Percentiles rank a stretch among this genome's conserved stretches.
phyloP scores from a whole-genome alignment of 1,140 invertebrate genomes.

The Drosophila jambulina region DNA sequence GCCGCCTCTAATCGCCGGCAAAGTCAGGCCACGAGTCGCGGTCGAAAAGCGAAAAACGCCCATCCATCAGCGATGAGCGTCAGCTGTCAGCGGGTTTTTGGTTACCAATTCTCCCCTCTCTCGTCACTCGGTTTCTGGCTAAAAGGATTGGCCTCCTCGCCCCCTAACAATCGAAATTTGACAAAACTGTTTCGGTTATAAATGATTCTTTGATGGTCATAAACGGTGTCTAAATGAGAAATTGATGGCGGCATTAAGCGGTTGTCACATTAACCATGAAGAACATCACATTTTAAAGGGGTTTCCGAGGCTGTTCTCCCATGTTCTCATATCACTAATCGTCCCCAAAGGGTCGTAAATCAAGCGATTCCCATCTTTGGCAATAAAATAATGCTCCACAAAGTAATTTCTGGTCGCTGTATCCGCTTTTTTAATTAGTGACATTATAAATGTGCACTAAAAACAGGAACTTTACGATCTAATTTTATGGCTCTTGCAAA shows the following conservation, averaged over 20 bases:
- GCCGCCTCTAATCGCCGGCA: constrained; percentile 53
- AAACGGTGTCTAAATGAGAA: constrained; percentile 31
- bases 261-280: constrained; percentile 28
- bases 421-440: constrained; percentile 70
- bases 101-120: background rate
- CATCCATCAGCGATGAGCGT: constrained; percentile 69
- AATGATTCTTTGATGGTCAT: constrained; percentile 57
- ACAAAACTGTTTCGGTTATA: constrained; percentile 52
- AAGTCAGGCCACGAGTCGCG: constrained; percentile 58
- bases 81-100: constrained; percentile 62
- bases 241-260: constrained; percentile 33
- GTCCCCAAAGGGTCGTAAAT: constrained; percentile 28
- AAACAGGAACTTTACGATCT: constrained; percentile 64
- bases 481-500: constrained; percentile 65
- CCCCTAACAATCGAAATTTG: constrained; percentile 61
- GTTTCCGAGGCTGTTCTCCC: background rate
- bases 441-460: constrained; percentile 55
- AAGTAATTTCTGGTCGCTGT: constrained; percentile 43
- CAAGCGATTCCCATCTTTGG: constrained; percentile 35
- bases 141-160: constrained; percentile 51
- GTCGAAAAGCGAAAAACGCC: constrained; percentile 39
- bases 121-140: constrained; percentile 1
- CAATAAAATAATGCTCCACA: constrained; percentile 41
- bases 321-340: constrained; percentile 36
- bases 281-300: constrained; percentile 29